phyloP scores from a whole-genome alignment of 1,140 invertebrate species.

The Episyrphus balteatus region DNA sequence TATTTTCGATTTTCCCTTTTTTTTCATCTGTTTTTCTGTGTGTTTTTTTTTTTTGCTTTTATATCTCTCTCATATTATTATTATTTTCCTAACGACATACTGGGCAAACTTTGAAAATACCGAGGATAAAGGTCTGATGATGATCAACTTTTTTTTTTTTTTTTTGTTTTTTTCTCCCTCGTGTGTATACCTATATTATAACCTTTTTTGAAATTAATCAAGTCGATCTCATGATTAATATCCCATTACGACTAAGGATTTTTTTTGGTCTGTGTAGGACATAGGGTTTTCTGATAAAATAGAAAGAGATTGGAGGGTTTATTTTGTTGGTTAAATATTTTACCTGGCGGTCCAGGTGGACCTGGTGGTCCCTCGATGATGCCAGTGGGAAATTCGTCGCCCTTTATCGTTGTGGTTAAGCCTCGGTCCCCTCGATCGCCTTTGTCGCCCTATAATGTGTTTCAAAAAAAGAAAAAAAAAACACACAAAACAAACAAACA shows the following conservation, averaged over 20 bases:
- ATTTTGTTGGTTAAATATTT: conserved; percentile 1
- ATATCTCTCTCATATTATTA: too few relatives aligned
- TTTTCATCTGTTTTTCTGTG: too few relatives aligned
- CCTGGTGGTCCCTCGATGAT: conserved; percentile 90
- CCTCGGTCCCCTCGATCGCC: conserved; percentile 85
- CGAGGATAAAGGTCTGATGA: too few relatives aligned
- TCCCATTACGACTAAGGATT: neutral
- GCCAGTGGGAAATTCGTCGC: conserved; percentile 79
- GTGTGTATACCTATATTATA: too few relatives aligned
- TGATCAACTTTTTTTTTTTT: too few relatives aligned
- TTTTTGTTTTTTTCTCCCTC: too few relatives aligned
- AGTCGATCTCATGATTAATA: too few relatives aligned
- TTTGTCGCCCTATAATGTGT: conserved; percentile 68
- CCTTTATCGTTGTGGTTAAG: conserved; percentile 77
- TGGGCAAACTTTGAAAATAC: too few relatives aligned
- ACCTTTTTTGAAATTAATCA: too few relatives aligned
- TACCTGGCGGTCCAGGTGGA: conserved; percentile 81
- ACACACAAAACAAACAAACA: neutral
- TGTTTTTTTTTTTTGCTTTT: too few relatives aligned
- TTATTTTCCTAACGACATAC: too few relatives aligned
- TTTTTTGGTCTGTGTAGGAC: neutral
- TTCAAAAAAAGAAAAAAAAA: conserved; percentile 5
- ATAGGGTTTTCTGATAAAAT: neutral
- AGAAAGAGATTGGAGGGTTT: neutral
- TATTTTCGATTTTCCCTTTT: too few relatives aligned